A percentile compares a stretch with the other conserved stretches of the same genome.
These are phyloP conservation scores for Odobenus rosmarus DNA, from an alignment of 2,113 vertebrate species.

Conservation along the genomic window DNA sequence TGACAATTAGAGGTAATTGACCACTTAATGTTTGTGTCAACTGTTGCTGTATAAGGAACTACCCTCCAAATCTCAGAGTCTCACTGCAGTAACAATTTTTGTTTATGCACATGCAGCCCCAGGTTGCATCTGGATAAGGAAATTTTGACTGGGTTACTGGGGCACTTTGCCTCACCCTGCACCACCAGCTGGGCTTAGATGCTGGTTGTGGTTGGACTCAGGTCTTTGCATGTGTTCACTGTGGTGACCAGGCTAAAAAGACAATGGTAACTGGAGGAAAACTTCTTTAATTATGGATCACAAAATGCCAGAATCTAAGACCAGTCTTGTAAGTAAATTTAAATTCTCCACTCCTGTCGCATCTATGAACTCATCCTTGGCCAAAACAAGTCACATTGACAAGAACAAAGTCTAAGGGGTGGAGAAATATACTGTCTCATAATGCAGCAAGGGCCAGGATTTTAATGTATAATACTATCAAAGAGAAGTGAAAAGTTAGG, in stretches of 20 bases:
- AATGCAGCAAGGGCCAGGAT: background rate
- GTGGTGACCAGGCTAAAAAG: background rate
- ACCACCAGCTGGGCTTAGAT: background rate
- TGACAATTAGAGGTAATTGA: background rate
- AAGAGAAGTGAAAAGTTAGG: background rate
- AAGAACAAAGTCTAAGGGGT: background rate
- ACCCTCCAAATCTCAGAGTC: fast-evolving
- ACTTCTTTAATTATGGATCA: fast-evolving
- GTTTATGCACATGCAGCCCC: fast-evolving
- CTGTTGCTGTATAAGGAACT: background rate
- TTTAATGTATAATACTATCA: background rate
- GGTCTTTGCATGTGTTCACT: fast-evolving
- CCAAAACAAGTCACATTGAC: background rate
- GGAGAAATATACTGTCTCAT: background rate
- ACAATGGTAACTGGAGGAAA: background rate
- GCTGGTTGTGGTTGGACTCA: background rate
- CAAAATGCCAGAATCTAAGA: background rate
- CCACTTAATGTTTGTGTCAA: background rate
- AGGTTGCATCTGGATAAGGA: too few relatives aligned
- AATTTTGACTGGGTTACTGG: fast-evolving
- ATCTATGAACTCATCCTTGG: background rate
- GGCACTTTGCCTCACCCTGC: fast-evolving
- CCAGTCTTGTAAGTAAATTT: background rate
- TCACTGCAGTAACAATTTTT: too few relatives aligned
- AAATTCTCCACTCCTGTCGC: background rate